phyloP scores from a whole-genome alignment of 2,888 invertebrate genomes.

The Lithophane semibrunnea region DNA sequence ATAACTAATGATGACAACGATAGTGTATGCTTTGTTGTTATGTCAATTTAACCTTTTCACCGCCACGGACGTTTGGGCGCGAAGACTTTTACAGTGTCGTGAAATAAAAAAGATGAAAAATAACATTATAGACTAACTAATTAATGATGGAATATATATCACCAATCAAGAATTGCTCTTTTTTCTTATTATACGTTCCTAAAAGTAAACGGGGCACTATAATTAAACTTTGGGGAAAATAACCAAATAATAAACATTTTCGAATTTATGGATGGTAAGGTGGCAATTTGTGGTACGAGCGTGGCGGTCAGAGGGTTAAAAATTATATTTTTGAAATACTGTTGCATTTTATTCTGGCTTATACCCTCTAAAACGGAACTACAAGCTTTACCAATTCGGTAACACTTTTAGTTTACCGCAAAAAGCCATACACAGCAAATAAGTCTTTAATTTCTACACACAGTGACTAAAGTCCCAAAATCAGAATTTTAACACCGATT shows the following conservation, averaged over 20 bases:
- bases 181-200: slow-evolving; percentile 15
- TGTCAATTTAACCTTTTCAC: slow-evolving; percentile 30
- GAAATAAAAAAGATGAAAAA: background rate
- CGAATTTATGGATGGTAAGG: slow-evolving; percentile 21
- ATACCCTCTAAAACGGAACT: slow-evolving; percentile 54
- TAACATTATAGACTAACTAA: background rate
- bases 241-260: slow-evolving; percentile 1
- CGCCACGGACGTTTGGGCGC: slow-evolving; percentile 53
- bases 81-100: background rate
- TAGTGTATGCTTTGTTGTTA: background rate
- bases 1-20: slow-evolving; percentile 15
- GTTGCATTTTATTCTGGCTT: slow-evolving; percentile 44
- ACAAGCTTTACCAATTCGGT: slow-evolving; percentile 54
- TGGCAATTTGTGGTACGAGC: slow-evolving; percentile 59
- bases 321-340: slow-evolving; percentile 47
- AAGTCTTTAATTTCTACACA: slow-evolving; percentile 26
- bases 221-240: background rate
- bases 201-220: background rate
- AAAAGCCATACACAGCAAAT: slow-evolving; percentile 53
- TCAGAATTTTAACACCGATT: slow-evolving; percentile 61
- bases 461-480: slow-evolving; percentile 58
- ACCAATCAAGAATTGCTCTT: slow-evolving; percentile 3
- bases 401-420: slow-evolving; percentile 58
- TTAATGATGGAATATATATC: background rate
- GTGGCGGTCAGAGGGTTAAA: slow-evolving; percentile 59